These are phyloP conservation scores for Netelia melanura DNA, from an alignment of 2,888 invertebrate species.

Conservation along the genomic window DNA sequence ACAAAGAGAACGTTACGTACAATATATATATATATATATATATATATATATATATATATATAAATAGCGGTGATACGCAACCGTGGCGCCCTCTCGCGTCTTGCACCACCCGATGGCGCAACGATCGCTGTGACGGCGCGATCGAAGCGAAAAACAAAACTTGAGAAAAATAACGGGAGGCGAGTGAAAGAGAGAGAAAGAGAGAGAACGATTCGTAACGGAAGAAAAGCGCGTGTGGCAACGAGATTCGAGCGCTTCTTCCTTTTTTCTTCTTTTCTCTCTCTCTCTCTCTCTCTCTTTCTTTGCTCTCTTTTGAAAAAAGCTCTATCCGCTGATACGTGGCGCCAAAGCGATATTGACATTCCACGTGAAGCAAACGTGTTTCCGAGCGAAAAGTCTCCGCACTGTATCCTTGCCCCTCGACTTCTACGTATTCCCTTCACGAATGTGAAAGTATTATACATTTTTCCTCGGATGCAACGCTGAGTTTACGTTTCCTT, in stretches of 20 bases:
- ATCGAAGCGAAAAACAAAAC: slow-evolving; percentile 1
- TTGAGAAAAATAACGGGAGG: slow-evolving; percentile 8
- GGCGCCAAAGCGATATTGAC: slow-evolving; percentile 58
- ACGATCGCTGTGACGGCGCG: slow-evolving; percentile 11
- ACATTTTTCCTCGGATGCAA: slow-evolving; percentile 35
- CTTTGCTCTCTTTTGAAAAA: slow-evolving; percentile 23
- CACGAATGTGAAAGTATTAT: neutral
- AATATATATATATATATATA: neutral
- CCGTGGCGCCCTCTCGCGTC: neutral
- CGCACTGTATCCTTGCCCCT: neutral
- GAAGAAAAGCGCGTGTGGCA: slow-evolving; percentile 29
- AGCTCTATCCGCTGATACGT: slow-evolving; percentile 24
- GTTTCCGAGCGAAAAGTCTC: slow-evolving; percentile 43
- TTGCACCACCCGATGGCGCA: slow-evolving; percentile 13
- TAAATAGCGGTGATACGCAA: neutral
- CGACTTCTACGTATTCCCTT: slow-evolving; percentile 19
- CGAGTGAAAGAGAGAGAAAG: neutral
- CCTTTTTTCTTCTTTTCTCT: neutral
- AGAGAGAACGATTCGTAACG: slow-evolving; percentile 27
- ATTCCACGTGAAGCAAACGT: slow-evolving; percentile 60
- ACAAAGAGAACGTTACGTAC: slow-evolving; percentile 7
- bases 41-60: neutral
- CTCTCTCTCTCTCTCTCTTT: neutral
- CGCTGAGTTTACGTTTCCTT: neutral
- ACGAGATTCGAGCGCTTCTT: slow-evolving; percentile 14